phyloP scores from a whole-genome alignment of 1,140 invertebrate species.

The Bombus waltoni region DNA sequence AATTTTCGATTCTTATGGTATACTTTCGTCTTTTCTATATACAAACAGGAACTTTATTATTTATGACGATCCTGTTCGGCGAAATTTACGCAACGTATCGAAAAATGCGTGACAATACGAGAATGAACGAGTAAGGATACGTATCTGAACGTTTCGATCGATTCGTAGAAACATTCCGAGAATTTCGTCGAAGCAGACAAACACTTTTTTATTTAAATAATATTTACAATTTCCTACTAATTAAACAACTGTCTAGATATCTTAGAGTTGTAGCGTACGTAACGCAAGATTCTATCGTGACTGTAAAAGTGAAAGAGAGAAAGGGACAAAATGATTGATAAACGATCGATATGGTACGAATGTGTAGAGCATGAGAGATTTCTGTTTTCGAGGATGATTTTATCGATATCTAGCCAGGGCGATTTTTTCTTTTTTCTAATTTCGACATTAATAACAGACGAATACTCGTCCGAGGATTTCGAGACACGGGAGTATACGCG shows the following conservation, averaged over 20 bases:
- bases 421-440: slow-evolving; percentile 26
- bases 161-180: too few relatives aligned
- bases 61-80: too few relatives aligned
- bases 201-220: not conserved
- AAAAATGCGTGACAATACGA: too few relatives aligned
- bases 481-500: slow-evolving; percentile 10
- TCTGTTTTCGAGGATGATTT: not conserved
- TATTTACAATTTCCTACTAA: too few relatives aligned
- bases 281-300: not conserved
- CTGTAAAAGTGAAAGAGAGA: not conserved
- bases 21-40: slow-evolving; percentile 13
- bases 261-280: too few relatives aligned
- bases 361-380: not conserved
- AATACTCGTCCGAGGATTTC: not conserved
- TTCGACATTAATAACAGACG: slow-evolving; percentile 39
- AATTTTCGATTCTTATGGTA: slow-evolving; percentile 48
- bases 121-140: too few relatives aligned
- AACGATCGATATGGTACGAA: slow-evolving; percentile 20
- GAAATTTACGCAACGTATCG: too few relatives aligned
- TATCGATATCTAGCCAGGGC: not conserved
- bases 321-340: not conserved
- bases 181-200: too few relatives aligned
- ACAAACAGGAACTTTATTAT: too few relatives aligned
- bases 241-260: not conserved
- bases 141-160: too few relatives aligned